Evolutionary conservation across 2,113 vertebrate species (phyloP).

Genomic region (Megaptera novaeangliae): DNA sequence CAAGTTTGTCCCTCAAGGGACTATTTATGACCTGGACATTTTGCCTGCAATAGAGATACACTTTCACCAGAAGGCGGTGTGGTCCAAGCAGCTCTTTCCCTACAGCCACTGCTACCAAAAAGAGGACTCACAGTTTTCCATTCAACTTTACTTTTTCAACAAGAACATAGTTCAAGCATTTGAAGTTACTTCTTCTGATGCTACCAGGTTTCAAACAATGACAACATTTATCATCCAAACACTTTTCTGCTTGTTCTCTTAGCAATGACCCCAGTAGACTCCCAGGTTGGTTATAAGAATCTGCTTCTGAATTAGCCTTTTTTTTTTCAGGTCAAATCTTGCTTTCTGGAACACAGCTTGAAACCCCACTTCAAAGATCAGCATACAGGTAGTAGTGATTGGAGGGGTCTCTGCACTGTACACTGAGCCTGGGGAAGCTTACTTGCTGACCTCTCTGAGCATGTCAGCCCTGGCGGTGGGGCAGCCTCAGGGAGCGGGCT

Average conservation of each 20-base stretch:
- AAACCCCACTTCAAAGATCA: neutral
- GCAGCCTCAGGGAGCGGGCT: neutral
- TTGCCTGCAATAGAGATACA: neutral
- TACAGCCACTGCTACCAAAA: too few relatives aligned
- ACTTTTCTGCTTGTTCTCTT: neutral
- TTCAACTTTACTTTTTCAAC: neutral
- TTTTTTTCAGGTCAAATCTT: too few relatives aligned
- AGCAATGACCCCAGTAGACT: neutral
- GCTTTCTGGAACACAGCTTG: neutral
- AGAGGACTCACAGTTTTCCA: neutral
- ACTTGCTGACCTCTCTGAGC: neutral
- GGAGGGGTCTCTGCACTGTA: neutral
- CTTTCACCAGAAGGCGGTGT: neutral
- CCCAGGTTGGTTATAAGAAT: neutral
- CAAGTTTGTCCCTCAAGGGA: neutral
- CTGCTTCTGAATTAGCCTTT: neutral
- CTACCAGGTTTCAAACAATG: neutral
- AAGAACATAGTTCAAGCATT: too few relatives aligned
- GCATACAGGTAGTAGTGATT: accelerated
- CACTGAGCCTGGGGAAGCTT: too few relatives aligned
- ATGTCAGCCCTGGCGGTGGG: accelerated
- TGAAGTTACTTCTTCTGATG: neutral
- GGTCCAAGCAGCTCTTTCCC: too few relatives aligned
- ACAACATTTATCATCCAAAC: neutral
- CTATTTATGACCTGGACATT: neutral